Base-by-base conservation (phyloP, 2,888 invertebrate genomes). In the Tupiocoris notatus region DNA sequence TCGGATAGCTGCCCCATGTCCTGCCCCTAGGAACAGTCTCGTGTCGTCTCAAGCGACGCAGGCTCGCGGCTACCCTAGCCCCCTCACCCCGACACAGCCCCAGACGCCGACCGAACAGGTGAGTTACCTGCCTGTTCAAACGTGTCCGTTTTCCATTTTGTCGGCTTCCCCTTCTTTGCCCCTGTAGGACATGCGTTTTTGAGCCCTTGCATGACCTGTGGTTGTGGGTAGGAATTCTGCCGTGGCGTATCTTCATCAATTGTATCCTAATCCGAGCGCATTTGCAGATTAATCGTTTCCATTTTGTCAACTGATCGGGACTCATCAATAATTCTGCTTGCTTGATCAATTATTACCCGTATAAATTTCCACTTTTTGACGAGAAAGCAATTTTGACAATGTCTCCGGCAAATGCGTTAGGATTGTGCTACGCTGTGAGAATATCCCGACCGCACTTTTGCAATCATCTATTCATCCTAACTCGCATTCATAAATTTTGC, bases 21-120 rank as follows among this genome's bases (percentile, higher is more conserved):
- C 78, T 17, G 77, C 78, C 20, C 78, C 77, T 17, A 63, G 79
- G 3, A 76, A 79, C 23, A 76, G 76, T 68, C 68, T 79, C 56
- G 54, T 58, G 6, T 25, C 68, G 1, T 12, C 39, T 39, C 39
- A 39, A 39, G 39, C 6, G 39, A 61, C 68, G 12, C 61, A 56
- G 16, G 76, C 70, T 57, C 64, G 66, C 56, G 67, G 79, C 68
- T 78, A 79, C 77, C 62, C 79, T 56, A 73, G 80, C 20, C 76
- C 80, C 25, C 79, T 70, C 39, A 79, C 80, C 18, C 79, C 81
- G 1, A 63, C 78, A 7, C 78, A 79, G 68, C 79, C 79, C 56
- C 78, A 76, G 68, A 80, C 80, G 12, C 80, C 80, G 6, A 74
- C 61, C n/a, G 79, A 79, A 57, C 76, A 76, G 75, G 78, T 78